Conservation (phyloP, 2,113 vertebrate genomes). For the Grammomys surdaster region DNA sequence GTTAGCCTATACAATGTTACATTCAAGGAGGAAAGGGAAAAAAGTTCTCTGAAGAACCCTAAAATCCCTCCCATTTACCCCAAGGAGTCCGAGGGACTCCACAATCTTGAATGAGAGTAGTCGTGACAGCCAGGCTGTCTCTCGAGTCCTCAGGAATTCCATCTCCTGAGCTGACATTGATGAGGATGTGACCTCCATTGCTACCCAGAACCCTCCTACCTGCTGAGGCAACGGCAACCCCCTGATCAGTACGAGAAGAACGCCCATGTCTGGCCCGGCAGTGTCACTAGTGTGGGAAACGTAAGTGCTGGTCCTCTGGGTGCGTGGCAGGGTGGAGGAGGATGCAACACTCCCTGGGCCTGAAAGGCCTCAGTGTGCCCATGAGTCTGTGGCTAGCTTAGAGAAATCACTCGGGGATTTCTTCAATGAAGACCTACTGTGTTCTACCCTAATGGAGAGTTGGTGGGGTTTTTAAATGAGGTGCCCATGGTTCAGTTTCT, state of each 20-base stretch:
- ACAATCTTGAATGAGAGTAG: background rate
- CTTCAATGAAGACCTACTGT: background rate
- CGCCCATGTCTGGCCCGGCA: background rate
- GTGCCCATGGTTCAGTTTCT: background rate
- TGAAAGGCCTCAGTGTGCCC: background rate
- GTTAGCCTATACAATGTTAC: background rate
- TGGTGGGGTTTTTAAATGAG: background rate
- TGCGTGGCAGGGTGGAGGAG: background rate
- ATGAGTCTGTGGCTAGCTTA: background rate
- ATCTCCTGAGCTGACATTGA: no score
- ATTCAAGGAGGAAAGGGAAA: background rate
- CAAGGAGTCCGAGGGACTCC: background rate
- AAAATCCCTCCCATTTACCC: background rate
- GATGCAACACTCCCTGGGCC: background rate
- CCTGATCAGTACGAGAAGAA: background rate
- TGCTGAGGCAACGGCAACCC: background rate
- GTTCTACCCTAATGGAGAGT: background rate
- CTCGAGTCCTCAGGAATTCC: background rate
- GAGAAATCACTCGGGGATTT: background rate
- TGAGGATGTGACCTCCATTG: no score
- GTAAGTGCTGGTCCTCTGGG: accelerated
- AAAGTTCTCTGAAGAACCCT: background rate
- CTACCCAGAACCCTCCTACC: background rate
- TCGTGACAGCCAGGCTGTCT: no score
- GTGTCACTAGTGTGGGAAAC: background rate